These are phyloP conservation scores for Melinaea marsaeus DNA, from an alignment of 2,888 invertebrate species.

Conservation along the genomic window DNA sequence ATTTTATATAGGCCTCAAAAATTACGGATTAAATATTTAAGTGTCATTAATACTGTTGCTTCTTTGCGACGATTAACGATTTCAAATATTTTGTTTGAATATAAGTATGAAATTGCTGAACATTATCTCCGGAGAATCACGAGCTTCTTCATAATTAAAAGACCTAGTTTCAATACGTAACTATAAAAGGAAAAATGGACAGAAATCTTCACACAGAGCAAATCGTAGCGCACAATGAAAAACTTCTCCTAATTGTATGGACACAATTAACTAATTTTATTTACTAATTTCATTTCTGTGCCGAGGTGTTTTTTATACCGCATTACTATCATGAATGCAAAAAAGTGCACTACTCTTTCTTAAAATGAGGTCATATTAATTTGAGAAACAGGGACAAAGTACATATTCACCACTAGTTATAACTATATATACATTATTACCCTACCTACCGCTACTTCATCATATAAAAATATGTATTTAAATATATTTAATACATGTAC, in stretches of 20 bases:
- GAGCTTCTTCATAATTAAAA: slow-evolving; percentile 52
- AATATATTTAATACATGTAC: too few relatives aligned
- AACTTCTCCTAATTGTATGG: slow-evolving; percentile 10
- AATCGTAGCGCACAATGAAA: neutral
- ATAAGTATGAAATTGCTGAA: too few relatives aligned
- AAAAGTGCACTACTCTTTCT: neutral
- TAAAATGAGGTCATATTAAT: slow-evolving; percentile 3
- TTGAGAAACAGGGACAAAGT: neutral
- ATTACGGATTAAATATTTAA: too few relatives aligned
- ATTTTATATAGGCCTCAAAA: too few relatives aligned
- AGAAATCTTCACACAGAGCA: too few relatives aligned
- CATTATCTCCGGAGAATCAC: slow-evolving; percentile 40
- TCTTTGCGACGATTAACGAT: too few relatives aligned
- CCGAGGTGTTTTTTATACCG: slow-evolving; percentile 4
- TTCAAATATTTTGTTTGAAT: slow-evolving; percentile 28
- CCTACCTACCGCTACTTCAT: too few relatives aligned
- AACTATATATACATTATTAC: neutral
- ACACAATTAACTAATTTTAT: neutral
- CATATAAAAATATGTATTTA: too few relatives aligned
- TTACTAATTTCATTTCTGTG: neutral
- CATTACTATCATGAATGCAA: too few relatives aligned
- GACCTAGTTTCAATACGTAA: slow-evolving; percentile 37
- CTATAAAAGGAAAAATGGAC: slow-evolving; percentile 3
- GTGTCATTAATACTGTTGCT: too few relatives aligned
- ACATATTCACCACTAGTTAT: neutral